Evolutionary conservation across 1,140 invertebrate genomes (phyloP), one percentile per base, ranked within the genome.

Genomic region (Augochlora pura): DNA sequence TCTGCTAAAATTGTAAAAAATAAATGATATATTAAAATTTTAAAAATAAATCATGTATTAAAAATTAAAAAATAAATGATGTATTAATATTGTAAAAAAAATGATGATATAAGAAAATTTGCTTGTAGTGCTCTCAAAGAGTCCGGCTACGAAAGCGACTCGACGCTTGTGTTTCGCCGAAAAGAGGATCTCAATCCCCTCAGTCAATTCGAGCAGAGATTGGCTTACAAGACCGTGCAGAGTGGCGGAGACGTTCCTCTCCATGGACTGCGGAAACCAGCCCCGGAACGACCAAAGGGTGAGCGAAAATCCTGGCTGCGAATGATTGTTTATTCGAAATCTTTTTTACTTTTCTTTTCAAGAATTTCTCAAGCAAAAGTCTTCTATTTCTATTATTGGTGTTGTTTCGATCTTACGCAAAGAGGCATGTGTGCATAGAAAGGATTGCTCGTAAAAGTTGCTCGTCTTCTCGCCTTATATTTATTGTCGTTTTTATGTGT

Each of bases 221-320:
- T 96, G 76, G 96, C 96, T 16, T 99, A 99, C 91, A 96, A 96
- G 90, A 96, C 95, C 27, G 95, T 98, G 69, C 97, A 98, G 91
- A 96, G 96, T 80, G 98, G 98, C 8, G 98, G 98, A 3, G 98
- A 99, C 93, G 97, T 98, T 1, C 97, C 97, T 42, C 93, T 98
- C 25, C 96, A 97, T 84, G 97, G 97, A 63, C 95, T 98, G 85
- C 94, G 97, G 32, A 98, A 98, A 91, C 95, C 96, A 57, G 97
- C 97, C 21, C 98, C 98, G 7, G 96, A 97, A 90, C 95, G 95
- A 90, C 96, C 96, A 14, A 97, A 96, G 95, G 96, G 97, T 97
- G 93, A 93, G 94, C 91, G 32, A 2, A 32, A 54, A 49, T 0
- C 16, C 16, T 52, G 49, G 18, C 3, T 52, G 42, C 32, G 38